A percentile compares a stretch with the other conserved stretches of the same genome.
Conservation (phyloP, 1,140 invertebrate genomes). For the Arion vulgaris region DNA sequence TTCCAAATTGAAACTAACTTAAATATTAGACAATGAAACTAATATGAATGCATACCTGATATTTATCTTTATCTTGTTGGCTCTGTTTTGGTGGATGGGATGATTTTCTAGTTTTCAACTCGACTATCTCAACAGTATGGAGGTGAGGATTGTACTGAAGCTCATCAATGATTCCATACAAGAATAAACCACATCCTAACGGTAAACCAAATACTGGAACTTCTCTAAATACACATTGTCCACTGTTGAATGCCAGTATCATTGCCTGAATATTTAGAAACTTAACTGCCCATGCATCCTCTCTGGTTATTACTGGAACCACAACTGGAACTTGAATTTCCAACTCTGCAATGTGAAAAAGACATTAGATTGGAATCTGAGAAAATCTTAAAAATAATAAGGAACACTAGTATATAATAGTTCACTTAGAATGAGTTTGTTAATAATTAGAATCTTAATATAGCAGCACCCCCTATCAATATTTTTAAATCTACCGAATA, state of each 20-base stretch:
- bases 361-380: too few relatives aligned
- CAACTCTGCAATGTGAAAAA: slow-evolving; percentile 54
- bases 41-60: slow-evolving; percentile 53
- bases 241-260: slow-evolving; percentile 54
- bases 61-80: slow-evolving; percentile 55
- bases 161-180: slow-evolving; percentile 68
- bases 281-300: slow-evolving; percentile 66
- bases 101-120: slow-evolving; percentile 65
- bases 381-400: neutral
- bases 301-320: slow-evolving; percentile 58
- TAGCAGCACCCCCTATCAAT: too few relatives aligned
- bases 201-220: slow-evolving; percentile 68
- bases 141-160: slow-evolving; percentile 62
- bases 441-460: too few relatives aligned
- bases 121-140: slow-evolving; percentile 56
- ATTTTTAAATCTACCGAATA: too few relatives aligned
- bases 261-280: slow-evolving; percentile 60
- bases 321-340: slow-evolving; percentile 62
- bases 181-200: slow-evolving; percentile 56
- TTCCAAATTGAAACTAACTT: too few relatives aligned
- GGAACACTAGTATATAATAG: neutral
- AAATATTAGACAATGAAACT: too few relatives aligned
- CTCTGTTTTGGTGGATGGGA: slow-evolving; percentile 54
- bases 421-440: neutral
- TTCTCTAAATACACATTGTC: slow-evolving; percentile 57